Base-by-base conservation (phyloP, 2,888 invertebrate genomes). In the Hirtodrosophila cameraria region DNA sequence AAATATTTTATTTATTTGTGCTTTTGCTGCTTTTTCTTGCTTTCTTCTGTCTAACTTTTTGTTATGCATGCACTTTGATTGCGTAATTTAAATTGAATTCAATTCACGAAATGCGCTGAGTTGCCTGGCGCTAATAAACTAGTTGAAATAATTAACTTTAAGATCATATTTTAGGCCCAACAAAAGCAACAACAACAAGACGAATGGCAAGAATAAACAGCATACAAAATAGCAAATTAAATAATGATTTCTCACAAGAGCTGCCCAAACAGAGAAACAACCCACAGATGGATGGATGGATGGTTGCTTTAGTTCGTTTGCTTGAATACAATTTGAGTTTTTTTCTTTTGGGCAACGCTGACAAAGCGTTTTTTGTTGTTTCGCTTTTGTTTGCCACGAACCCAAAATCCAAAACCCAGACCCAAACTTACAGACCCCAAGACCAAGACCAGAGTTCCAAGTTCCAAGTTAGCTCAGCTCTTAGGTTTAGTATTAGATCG, bases 1-100 rank as follows among this genome's bases (percentile, higher is more conserved):
- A 75, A 68, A 70, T 64, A 70, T 70, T 75, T 85, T 75, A 61
- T 79, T 79, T 62, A 67, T 60, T 62, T 64, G 49, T 53, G n/a
- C n/a, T n/a, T n/a, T 31, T 55, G 58, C 38, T 53, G 36, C 46
- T 53, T 42, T 42, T 2, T 20, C 20, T 12, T 2, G 2, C n/a
- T n/a, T 3, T 33, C 9, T n/a, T n/a, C 20, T 2, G 0, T 20
- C 0, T 6, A 9, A 16, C 20, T n/a, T 9, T 27, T n/a, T 30
- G 28, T 33, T 49, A 63, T 38, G 46, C 42, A 42, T 63, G 63
- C 63, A 63, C 36, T 39, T 41, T 57, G 39, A 53, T 78, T 78
- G 82, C 72, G 65, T 61, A 72, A 76, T 69, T 66, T 20, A 38
- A 59, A 48, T 48, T 43, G 38, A 46, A 66, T 43, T 31, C 48